Evolutionary conservation across 2,113 vertebrate genomes (phyloP).

Genomic region (Trochalopteron elliotii): DNA sequence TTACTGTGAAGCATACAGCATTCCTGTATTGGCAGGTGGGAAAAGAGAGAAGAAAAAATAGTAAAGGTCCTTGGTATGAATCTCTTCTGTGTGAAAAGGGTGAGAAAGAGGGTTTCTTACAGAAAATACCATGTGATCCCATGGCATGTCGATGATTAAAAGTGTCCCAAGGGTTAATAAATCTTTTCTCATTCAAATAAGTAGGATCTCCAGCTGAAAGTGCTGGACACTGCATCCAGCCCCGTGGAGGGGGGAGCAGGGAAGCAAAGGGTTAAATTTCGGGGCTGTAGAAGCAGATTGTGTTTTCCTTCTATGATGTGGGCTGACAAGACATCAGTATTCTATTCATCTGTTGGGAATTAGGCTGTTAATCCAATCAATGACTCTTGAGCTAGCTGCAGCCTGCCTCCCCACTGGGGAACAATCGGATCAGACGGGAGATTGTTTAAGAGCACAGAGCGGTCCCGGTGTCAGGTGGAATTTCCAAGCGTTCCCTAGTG

Average conservation of each 20-base stretch:
- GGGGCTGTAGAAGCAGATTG: slow-evolving; percentile 81
- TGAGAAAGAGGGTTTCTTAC: neutral
- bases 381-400: slow-evolving; percentile 87
- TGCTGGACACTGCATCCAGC: neutral
- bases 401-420: slow-evolving; percentile 87
- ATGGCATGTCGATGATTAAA: neutral
- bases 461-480: slow-evolving; percentile 82
- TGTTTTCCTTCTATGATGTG: slow-evolving; percentile 84
- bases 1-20: neutral
- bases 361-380: slow-evolving; percentile 99
- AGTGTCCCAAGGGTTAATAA: neutral
- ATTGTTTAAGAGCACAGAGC: slow-evolving; percentile 83
- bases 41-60: neutral
- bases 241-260: neutral
- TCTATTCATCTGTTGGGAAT: slow-evolving; percentile 94
- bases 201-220: neutral
- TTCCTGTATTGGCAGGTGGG: neutral
- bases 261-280: slow-evolving; percentile 75
- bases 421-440: slow-evolving; percentile 88
- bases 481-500: slow-evolving; percentile 81
- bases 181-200: neutral
- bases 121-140: neutral
- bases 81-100: neutral
- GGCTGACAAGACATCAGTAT: slow-evolving; percentile 91
- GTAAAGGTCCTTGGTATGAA: neutral